Conservation (phyloP, 2,797 vertebrate genomes). For the Arctocebus calabarensis region DNA sequence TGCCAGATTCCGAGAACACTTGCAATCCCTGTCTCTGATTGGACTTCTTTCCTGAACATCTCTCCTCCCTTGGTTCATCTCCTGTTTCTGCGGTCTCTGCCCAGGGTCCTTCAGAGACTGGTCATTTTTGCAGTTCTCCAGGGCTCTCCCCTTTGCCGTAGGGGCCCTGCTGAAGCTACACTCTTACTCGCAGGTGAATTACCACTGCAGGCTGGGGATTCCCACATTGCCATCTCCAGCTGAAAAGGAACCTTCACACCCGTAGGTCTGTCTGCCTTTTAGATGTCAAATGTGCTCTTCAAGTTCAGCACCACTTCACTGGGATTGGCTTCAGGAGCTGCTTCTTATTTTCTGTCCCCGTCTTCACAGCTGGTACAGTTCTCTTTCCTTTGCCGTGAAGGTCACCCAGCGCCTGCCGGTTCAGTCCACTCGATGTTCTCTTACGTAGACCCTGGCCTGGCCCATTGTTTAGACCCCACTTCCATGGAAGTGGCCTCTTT, state of each 20-base stretch:
- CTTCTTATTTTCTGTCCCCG: not conserved
- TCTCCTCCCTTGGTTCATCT: not conserved
- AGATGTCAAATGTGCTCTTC: fast-evolving
- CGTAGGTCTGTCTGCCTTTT: not conserved
- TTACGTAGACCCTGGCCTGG: too few species aligned
- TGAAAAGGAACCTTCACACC: not conserved
- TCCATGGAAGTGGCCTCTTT: not conserved
- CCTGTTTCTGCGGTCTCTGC: not conserved
- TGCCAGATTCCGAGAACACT: not conserved
- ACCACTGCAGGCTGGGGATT: not conserved
- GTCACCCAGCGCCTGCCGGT: not conserved
- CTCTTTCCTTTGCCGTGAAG: not conserved
- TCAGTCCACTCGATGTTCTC: not conserved
- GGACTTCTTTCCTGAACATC: not conserved
- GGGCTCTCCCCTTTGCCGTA: not conserved
- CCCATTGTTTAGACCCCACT: not conserved
- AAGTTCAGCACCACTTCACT: fast-evolving
- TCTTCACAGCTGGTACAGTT: not conserved
- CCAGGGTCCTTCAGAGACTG: not conserved
- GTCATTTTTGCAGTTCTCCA: fast-evolving
- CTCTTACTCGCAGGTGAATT: not conserved
- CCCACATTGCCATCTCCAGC: not conserved
- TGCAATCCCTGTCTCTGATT: not conserved
- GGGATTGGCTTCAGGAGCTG: not conserved
- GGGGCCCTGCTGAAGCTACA: not conserved